These are phyloP conservation scores for Pseudococcus jackbeardsleyi DNA, from an alignment of 2,888 invertebrate genomes.

Conservation along the genomic window DNA sequence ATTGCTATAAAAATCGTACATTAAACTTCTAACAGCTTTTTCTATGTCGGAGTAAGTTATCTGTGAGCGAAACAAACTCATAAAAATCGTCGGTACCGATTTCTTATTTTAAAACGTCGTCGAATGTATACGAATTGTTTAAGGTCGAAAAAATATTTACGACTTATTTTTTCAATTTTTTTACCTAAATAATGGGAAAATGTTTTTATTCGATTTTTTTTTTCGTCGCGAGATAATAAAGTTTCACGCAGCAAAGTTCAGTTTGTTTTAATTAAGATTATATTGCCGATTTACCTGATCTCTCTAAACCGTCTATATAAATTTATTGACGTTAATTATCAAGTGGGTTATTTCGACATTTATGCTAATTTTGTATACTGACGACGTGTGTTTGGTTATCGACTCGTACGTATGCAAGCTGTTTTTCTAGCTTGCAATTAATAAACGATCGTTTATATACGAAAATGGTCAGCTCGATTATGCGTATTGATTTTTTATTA, in stretches of 20 bases:
- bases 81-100: neutral
- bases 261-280: constrained; percentile 4
- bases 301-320: neutral
- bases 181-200: neutral
- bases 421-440: neutral
- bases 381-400: neutral
- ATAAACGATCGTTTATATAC: neutral
- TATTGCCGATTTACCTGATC: neutral
- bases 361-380: neutral
- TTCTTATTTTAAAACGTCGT: neutral
- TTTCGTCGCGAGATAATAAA: neutral
- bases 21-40: too few relatives aligned
- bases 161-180: neutral
- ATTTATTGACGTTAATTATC: constrained; percentile 23
- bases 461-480: neutral
- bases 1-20: too few relatives aligned
- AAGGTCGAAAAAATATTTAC: neutral
- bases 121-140: neutral
- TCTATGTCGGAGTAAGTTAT: too few relatives aligned
- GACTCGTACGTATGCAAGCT: neutral
- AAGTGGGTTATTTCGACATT: constrained; percentile 29
- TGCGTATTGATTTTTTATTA: neutral
- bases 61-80: neutral
- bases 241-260: constrained; percentile 23
- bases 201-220: neutral